Percentiles rank a stretch among this genome's conserved stretches.
These are phyloP conservation scores for Actinia equina DNA, from an alignment of 64 coral and sea anemone species.

Conservation along the genomic window DNA sequence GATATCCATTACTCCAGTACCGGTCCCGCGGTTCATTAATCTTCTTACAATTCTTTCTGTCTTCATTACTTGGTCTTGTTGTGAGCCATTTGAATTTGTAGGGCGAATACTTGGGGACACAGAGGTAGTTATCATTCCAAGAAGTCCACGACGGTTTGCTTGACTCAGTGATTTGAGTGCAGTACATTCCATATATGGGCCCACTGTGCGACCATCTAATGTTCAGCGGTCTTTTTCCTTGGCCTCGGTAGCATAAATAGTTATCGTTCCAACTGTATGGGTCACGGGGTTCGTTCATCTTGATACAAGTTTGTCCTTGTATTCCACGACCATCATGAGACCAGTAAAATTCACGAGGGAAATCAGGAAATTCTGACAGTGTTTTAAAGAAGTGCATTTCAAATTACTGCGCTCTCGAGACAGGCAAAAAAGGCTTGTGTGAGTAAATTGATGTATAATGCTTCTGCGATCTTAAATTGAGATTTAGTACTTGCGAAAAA, in stretches of 20 bases:
- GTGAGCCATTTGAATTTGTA: slow-evolving; percentile 25
- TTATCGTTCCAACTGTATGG: slow-evolving; percentile 3
- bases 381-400: no score
- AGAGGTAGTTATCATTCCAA: slow-evolving; percentile 17
- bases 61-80: not conserved
- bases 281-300: slow-evolving; percentile 14
- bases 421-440: no score
- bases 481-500: no score
- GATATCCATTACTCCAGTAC: not conserved
- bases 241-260: not conserved
- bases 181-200: slow-evolving; percentile 12
- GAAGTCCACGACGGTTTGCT: not conserved
- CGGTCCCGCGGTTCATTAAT: slow-evolving; percentile 3
- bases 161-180: not conserved
- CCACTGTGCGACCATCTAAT: slow-evolving; percentile 15
- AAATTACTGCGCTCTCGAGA: no score
- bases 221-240: slow-evolving; percentile 18
- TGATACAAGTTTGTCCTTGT: slow-evolving; percentile 2
- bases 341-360: slow-evolving; percentile 21
- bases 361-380: slow-evolving; percentile 1
- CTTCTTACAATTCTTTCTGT: not conserved
- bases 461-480: no score
- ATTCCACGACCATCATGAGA: not conserved
- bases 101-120: not conserved
- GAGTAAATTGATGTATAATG: no score